Evolutionary conservation across 2,113 vertebrate genomes (phyloP).

Genomic region (Hipposideros armiger): DNA sequence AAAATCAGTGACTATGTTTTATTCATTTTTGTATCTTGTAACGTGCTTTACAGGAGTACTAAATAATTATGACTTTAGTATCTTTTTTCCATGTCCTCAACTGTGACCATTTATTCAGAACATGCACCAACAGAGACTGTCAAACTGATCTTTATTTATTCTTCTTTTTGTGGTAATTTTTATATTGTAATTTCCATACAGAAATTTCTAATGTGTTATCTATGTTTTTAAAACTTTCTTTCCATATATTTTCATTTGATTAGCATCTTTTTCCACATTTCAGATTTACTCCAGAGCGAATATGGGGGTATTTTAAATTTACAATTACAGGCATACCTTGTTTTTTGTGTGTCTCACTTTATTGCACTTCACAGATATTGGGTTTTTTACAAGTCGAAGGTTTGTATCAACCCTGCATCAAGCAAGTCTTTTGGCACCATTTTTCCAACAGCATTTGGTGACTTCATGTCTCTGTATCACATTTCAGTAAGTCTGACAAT

Average conservation of each 20-base stretch:
- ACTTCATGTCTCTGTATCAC: no score
- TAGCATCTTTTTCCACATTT: not conserved
- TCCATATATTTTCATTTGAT: not conserved
- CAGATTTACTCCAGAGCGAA: not conserved
- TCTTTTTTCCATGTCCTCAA: not conserved
- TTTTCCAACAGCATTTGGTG: no score
- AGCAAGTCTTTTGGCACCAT: no score
- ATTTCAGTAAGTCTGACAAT: no score
- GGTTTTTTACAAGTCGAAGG: no score
- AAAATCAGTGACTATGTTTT: not conserved
- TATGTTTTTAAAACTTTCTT: not conserved
- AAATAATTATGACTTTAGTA: not conserved
- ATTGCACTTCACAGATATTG: no score
- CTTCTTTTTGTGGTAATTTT: not conserved
- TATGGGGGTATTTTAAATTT: not conserved
- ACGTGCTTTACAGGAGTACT: not conserved
- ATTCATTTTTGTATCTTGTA: not conserved
- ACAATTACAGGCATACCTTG: not conserved
- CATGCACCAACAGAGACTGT: not conserved
- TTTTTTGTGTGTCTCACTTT: no score
- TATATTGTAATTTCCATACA: constrained; percentile 11
- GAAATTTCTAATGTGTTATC: not conserved
- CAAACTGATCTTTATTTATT: not conserved
- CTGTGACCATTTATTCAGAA: not conserved
- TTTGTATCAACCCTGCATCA: no score